These are phyloP conservation scores for Phyllopteryx taeniolatus DNA, from an alignment of 2,113 vertebrate genomes.

Conservation along the genomic window DNA sequence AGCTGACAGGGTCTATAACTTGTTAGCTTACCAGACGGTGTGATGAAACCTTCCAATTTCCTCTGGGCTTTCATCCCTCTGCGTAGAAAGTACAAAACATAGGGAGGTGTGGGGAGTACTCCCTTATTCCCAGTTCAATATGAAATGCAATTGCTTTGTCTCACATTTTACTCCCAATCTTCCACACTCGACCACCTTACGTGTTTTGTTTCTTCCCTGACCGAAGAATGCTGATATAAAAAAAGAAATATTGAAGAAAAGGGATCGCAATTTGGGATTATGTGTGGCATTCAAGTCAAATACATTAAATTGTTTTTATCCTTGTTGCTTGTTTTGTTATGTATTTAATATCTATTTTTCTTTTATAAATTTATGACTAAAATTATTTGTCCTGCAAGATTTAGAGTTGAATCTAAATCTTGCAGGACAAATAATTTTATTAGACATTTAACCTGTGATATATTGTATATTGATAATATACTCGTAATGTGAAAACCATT, in stretches of 20 bases:
- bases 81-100: constrained; percentile 45
- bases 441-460: no score
- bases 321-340: background rate
- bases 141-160: constrained; percentile 77
- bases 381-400: no score
- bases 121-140: constrained; percentile 81
- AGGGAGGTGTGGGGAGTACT: constrained; percentile 41
- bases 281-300: background rate
- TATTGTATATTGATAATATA: no score
- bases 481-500: no score
- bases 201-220: constrained; percentile 60
- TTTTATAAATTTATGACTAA: no score
- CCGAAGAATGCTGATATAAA: constrained; percentile 51
- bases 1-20: constrained; percentile 24
- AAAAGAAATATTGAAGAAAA: constrained; percentile 28
- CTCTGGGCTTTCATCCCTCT: constrained; percentile 33
- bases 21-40: constrained; percentile 21
- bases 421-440: no score
- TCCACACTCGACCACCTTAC: constrained; percentile 56
- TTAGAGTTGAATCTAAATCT: no score
- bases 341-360: no score
- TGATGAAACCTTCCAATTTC: constrained; percentile 46
- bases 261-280: constrained; percentile 1
- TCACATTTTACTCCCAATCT: constrained; percentile 70
- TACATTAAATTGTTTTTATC: background rate